Percentiles rank a stretch among this genome's conserved stretches.
These are phyloP conservation scores for Andrena flavipes DNA, from an alignment of 2,888 invertebrate genomes.

Conservation along the genomic window DNA sequence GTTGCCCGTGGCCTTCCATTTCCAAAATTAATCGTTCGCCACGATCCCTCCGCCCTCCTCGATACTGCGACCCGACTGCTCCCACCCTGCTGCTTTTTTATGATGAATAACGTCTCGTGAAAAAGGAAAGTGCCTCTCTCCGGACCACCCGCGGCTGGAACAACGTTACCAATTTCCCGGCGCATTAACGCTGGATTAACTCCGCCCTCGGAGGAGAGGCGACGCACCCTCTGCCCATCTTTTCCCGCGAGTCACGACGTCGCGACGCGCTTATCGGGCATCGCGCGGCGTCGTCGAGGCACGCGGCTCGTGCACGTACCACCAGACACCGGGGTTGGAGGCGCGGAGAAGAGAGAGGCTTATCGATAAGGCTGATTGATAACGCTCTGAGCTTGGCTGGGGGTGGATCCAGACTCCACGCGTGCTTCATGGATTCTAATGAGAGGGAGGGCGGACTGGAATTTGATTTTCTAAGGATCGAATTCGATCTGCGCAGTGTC, in stretches of 20 bases:
- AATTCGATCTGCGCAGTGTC: background rate
- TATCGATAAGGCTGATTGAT: conserved; percentile 77
- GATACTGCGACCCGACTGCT: background rate
- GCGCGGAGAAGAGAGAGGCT: conserved; percentile 24
- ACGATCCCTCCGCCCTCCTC: background rate
- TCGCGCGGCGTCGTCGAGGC: conserved; percentile 51
- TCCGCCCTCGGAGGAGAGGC: conserved; percentile 16
- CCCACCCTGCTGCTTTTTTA: background rate
- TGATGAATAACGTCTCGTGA: conserved; percentile 27
- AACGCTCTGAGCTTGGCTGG: conserved; percentile 66
- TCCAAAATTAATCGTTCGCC: conserved; percentile 42
- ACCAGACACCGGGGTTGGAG: background rate
- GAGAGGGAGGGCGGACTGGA: conserved; percentile 17
- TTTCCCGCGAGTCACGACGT: conserved; percentile 53
- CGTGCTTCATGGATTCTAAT: conserved; percentile 37
- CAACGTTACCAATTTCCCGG: conserved; percentile 63
- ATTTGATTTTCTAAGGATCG: background rate
- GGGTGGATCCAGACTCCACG: background rate
- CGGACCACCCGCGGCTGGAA: conserved; percentile 29
- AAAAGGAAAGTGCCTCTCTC: conserved; percentile 11
- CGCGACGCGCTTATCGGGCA: conserved; percentile 63
- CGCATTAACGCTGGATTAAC: conserved; percentile 63
- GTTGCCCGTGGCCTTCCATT: conserved; percentile 3
- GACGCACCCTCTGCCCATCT: conserved; percentile 26
- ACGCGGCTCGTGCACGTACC: conserved; percentile 30